A percentile compares a stretch with the other conserved stretches of the same genome.
Evolutionary conservation across 1,140 invertebrate species (phyloP).

Genomic region (Adelges cooleyi): DNA sequence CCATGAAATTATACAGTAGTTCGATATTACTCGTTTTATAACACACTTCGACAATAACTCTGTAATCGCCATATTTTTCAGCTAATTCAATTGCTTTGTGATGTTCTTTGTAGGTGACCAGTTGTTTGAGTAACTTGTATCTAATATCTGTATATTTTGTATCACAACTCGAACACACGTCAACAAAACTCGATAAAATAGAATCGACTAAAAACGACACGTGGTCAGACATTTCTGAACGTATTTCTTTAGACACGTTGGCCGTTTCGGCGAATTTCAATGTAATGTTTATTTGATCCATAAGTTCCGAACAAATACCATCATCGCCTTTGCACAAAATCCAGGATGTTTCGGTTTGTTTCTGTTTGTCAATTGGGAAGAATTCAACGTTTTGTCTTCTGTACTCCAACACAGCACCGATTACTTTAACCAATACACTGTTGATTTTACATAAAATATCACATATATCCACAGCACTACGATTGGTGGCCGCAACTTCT

Average conservation of each 20-base stretch:
- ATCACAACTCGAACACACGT: not conserved
- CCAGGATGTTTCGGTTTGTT: conserved; percentile 15
- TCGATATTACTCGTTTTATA: conserved; percentile 14
- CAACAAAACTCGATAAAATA: not conserved
- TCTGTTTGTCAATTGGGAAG: conserved; percentile 18
- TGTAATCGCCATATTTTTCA: conserved; percentile 17
- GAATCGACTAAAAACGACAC: conserved; percentile 4
- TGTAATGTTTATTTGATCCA: conserved; percentile 5
- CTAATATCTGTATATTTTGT: not conserved
- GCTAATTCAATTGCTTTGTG: conserved; percentile 21
- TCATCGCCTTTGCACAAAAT: conserved; percentile 3
- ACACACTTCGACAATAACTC: conserved; percentile 14
- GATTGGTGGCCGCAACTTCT: conserved; percentile 10
- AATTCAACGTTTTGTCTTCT: conserved; percentile 21
- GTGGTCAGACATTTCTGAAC: conserved; percentile 20
- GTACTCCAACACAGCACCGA: conserved; percentile 1
- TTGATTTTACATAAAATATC: conserved; percentile 9
- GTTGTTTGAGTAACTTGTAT: not conserved
- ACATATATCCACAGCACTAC: conserved; percentile 21
- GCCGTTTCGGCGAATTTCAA: not conserved
- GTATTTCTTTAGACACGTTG: conserved; percentile 14
- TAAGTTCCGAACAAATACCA: not conserved
- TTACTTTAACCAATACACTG: conserved; percentile 3
- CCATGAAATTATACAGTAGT: conserved; percentile 21
- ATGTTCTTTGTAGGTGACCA: not conserved